These are phyloP conservation scores for Cyclargus thomasi DNA, from an alignment of 1,140 invertebrate species.

Conservation along the genomic window DNA sequence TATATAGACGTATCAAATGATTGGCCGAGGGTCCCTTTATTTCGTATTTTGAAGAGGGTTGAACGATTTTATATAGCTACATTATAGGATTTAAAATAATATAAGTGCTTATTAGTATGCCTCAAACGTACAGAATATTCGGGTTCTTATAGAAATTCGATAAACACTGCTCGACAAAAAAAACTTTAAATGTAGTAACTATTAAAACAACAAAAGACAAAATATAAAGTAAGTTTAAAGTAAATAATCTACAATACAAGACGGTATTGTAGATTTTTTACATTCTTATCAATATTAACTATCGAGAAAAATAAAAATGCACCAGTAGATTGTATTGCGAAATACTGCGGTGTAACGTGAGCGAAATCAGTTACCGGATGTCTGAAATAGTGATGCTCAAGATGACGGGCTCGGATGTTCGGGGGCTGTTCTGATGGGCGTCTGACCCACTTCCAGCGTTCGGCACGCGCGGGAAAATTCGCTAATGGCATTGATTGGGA, in stretches of 20 bases:
- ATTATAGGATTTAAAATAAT: neutral
- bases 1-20: constrained; percentile 3
- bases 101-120: too few species aligned
- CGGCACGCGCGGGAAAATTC: constrained; percentile 37
- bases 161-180: neutral
- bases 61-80: neutral
- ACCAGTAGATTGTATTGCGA: too few species aligned
- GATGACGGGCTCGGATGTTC: constrained; percentile 20
- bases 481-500: constrained; percentile 36
- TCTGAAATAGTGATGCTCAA: constrained; percentile 27
- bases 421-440: constrained; percentile 24
- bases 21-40: neutral
- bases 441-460: constrained; percentile 39
- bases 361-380: neutral
- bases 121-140: neutral
- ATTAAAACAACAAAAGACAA: too few species aligned
- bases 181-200: too few species aligned
- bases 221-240: too few species aligned
- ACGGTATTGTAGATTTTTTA: too few species aligned
- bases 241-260: too few species aligned
- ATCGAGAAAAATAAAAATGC: too few species aligned
- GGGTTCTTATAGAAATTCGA: neutral
- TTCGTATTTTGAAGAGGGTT: neutral
- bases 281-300: too few species aligned
- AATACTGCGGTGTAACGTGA: too few species aligned